Evolutionary conservation across 2,888 invertebrate species (phyloP).

Genomic region (Heteromyza rotundicornis): DNA sequence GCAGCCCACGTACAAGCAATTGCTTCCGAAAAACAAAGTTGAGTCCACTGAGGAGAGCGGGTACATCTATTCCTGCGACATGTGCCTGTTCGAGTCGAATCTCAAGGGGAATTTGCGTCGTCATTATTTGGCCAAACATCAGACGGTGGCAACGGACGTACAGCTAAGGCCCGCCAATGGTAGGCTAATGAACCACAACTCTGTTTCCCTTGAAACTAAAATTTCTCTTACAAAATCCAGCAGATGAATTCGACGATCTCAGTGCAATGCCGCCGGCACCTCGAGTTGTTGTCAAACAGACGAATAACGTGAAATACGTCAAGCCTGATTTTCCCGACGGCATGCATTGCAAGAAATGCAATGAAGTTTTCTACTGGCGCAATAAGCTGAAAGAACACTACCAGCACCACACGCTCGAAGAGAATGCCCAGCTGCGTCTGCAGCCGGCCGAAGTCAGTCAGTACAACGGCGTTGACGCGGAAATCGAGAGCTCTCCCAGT

Average conservation of each 20-base stretch:
- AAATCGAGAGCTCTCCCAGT: background rate
- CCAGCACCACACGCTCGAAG: constrained; percentile 25
- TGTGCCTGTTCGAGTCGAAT: constrained; percentile 48
- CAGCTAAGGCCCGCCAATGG: constrained; percentile 42
- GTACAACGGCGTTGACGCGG: background rate
- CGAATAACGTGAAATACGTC: too few species aligned
- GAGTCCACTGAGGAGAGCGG: constrained; percentile 17
- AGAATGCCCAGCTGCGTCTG: background rate
- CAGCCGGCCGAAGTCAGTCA: background rate
- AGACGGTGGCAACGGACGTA: constrained; percentile 42
- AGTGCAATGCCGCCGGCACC: too few species aligned
- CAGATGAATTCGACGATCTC: too few species aligned
- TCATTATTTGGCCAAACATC: constrained; percentile 46
- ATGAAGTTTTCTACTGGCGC: constrained; percentile 32
- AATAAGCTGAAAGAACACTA: constrained; percentile 36
- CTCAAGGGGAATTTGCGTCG: constrained; percentile 35
- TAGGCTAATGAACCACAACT: too few species aligned
- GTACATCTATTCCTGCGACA: constrained; percentile 42
- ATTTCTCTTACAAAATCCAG: too few species aligned
- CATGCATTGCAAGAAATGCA: constrained; percentile 34
- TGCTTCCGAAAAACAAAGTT: constrained; percentile 37
- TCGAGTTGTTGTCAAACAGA: too few species aligned
- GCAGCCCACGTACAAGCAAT: constrained; percentile 34
- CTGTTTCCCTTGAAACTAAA: too few species aligned
- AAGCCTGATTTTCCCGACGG: constrained; percentile 33